These are phyloP conservation scores for Poicephalus gulielmi DNA, from an alignment of 2,113 vertebrate genomes.

Conservation along the genomic window DNA sequence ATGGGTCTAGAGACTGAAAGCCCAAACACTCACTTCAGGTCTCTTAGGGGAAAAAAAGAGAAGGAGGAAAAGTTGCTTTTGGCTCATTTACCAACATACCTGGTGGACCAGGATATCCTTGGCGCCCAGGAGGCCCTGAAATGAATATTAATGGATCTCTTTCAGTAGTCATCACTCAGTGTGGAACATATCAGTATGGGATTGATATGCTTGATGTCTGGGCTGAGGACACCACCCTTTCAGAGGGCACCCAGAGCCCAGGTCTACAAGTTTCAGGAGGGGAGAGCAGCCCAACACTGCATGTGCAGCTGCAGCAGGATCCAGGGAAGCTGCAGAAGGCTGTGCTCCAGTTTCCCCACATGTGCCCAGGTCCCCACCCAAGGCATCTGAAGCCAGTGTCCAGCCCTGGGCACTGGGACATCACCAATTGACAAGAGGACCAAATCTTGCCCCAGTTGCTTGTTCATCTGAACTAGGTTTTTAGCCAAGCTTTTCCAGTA, in stretches of 20 bases:
- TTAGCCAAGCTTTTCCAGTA: background rate
- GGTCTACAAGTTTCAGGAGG: background rate
- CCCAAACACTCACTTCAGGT: background rate
- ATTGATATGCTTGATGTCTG: background rate
- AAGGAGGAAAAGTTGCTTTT: background rate
- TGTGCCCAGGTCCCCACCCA: background rate
- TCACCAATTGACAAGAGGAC: background rate
- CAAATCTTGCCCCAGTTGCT: background rate
- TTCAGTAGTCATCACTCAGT: background rate
- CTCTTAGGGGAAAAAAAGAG: background rate
- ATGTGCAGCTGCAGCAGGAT: background rate
- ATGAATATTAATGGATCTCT: conserved; percentile 36
- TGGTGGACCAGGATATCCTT: conserved; percentile 59
- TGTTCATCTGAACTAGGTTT: background rate
- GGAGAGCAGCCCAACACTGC: rapidly evolving
- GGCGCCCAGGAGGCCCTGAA: conserved; percentile 56
- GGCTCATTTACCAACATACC: conserved; percentile 51
- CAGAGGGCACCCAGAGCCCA: background rate
- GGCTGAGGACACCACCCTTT: background rate
- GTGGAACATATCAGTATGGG: background rate
- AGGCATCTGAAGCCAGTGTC: background rate
- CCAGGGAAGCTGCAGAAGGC: rapidly evolving
- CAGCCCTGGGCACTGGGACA: background rate
- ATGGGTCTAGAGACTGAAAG: background rate
- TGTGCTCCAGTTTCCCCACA: background rate